These are phyloP conservation scores for Hycleus phaleratus DNA, from an alignment of 1,140 invertebrate genomes.

Conservation along the genomic window DNA sequence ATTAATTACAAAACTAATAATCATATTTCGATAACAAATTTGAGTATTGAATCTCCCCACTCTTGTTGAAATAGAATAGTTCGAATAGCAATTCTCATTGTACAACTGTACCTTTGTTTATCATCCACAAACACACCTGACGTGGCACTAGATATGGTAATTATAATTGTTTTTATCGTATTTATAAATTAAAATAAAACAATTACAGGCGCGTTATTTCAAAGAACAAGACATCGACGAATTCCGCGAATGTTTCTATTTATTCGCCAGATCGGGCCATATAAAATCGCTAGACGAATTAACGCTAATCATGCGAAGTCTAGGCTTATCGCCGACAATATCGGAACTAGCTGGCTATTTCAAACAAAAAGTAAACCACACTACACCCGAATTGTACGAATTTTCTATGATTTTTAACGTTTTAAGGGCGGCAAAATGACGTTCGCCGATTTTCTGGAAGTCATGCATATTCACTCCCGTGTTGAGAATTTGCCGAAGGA, in stretches of 20 bases:
- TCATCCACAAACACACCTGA: slow-evolving; percentile 5
- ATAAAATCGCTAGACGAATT: slow-evolving; percentile 84
- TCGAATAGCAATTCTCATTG: neutral
- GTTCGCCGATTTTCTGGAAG: slow-evolving; percentile 91
- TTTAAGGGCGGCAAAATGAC: slow-evolving; percentile 79
- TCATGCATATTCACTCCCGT: slow-evolving; percentile 84
- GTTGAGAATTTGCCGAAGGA: slow-evolving; percentile 85
- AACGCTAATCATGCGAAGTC: slow-evolving; percentile 86
- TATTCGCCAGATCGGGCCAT: slow-evolving; percentile 81
- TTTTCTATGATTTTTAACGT: neutral
- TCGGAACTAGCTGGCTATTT: slow-evolving; percentile 76
- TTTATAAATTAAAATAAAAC: slow-evolving; percentile 6
- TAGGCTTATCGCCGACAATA: slow-evolving; percentile 88
- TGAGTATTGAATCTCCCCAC: too few species aligned
- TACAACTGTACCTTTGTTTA: slow-evolving; percentile 9
- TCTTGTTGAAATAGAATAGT: too few species aligned
- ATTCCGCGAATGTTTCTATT: slow-evolving; percentile 89
- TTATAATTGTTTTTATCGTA: too few species aligned
- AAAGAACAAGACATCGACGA: slow-evolving; percentile 80
- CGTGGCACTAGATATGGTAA: neutral
- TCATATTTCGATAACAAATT: too few species aligned
- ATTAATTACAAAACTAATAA: too few species aligned
- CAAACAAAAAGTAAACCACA: slow-evolving; percentile 48
- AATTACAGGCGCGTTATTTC: slow-evolving; percentile 68
- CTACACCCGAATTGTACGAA: neutral